These are phyloP conservation scores for Nematopogon swammerdamellus DNA, from an alignment of 2,888 invertebrate genomes.

Conservation along the genomic window DNA sequence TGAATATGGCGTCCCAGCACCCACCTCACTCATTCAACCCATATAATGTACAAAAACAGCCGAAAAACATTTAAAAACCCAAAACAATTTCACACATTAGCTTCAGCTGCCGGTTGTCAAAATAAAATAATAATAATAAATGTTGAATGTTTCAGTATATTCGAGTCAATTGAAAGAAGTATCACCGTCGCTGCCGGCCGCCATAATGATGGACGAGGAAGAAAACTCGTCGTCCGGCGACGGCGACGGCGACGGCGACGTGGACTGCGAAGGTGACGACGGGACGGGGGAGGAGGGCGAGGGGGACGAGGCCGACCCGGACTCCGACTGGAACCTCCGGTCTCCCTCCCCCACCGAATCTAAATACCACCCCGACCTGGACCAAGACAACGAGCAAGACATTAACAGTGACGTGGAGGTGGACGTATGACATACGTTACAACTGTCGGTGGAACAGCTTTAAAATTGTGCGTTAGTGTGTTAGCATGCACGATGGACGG, in stretches of 20 bases:
- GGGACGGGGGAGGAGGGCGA: slow-evolving; percentile 32
- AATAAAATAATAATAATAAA: too few species aligned
- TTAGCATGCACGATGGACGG: too few species aligned
- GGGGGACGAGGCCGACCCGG: slow-evolving; percentile 19
- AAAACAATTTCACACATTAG: too few species aligned
- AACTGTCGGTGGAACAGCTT: not conserved
- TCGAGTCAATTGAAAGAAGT: slow-evolving; percentile 46
- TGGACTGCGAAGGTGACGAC: slow-evolving; percentile 7
- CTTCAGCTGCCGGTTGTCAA: too few species aligned
- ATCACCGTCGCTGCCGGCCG: slow-evolving; percentile 45
- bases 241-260: slow-evolving; percentile 6
- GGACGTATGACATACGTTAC: slow-evolving; percentile 46
- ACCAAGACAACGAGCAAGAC: slow-evolving; percentile 24
- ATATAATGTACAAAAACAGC: too few species aligned
- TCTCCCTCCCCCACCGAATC: slow-evolving; percentile 19
- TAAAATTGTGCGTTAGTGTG: not conserved
- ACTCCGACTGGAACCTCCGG: slow-evolving; percentile 21
- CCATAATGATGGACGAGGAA: slow-evolving; percentile 53
- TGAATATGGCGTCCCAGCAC: too few species aligned
- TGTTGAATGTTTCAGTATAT: slow-evolving; percentile 35
- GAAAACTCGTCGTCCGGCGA: slow-evolving; percentile 7
- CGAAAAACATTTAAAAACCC: too few species aligned
- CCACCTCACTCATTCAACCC: too few species aligned
- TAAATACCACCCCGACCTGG: too few species aligned
- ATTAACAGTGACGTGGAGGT: slow-evolving; percentile 39